Evolutionary conservation across 1,140 invertebrate species (phyloP).

Genomic region (Sitophilus oryzae): DNA sequence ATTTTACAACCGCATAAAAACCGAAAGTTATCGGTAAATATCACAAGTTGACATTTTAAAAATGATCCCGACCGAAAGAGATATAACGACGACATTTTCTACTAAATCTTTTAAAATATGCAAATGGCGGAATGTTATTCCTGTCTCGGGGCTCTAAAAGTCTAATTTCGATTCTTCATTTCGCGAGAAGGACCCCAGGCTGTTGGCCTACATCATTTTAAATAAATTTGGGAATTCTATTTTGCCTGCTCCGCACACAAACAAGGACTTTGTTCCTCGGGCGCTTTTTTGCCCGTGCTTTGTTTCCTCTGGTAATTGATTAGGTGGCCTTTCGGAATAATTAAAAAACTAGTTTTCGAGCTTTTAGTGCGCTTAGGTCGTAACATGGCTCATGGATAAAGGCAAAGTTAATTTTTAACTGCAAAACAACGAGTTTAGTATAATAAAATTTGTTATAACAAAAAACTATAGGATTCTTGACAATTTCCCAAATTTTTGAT

Average conservation of each 20-base stretch:
- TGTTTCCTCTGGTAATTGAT: conserved; percentile 11
- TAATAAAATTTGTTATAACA: no score
- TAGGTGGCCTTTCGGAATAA: conserved; percentile 6
- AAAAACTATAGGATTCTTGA: no score
- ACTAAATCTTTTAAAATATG: conserved; percentile 27
- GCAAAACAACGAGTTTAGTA: not conserved
- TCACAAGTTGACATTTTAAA: not conserved
- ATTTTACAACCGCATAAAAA: not conserved
- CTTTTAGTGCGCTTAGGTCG: not conserved
- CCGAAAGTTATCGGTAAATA: not conserved
- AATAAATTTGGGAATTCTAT: conserved; percentile 27
- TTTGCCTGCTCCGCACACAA: conserved; percentile 12
- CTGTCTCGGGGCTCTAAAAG: conserved; percentile 6
- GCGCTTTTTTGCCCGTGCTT: not conserved
- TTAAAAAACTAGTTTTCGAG: not conserved
- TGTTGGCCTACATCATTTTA: conserved; percentile 31
- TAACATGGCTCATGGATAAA: not conserved
- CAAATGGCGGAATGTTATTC: conserved; percentile 24
- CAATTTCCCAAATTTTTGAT: no score
- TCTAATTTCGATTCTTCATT: conserved; percentile 36
- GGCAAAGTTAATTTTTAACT: not conserved
- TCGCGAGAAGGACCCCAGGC: conserved; percentile 17
- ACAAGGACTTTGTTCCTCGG: conserved; percentile 6
- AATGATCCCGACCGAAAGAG: not conserved
- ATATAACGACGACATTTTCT: conserved; percentile 15